Percentiles rank a stretch among this genome's conserved stretches.
These are phyloP conservation scores for Pungitius pungitius DNA, from an alignment of 2,113 vertebrate species.

Conservation along the genomic window DNA sequence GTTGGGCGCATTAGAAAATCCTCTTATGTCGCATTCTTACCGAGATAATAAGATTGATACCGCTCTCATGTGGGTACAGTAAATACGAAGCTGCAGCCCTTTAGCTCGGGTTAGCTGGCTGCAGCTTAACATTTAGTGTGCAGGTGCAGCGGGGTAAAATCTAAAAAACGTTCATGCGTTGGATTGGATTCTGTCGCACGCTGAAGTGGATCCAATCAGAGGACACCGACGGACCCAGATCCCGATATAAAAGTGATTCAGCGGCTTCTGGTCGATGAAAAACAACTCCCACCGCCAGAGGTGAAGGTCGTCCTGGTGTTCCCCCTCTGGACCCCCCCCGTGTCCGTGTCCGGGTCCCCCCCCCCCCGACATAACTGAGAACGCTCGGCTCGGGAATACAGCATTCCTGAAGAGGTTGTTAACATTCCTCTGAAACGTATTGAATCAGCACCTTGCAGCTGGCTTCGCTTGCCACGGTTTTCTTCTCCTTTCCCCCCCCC, in stretches of 20 bases:
- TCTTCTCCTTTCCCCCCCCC: constrained; percentile 26
- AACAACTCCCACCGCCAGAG: constrained; percentile 20
- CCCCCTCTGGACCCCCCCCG: constrained; percentile 51
- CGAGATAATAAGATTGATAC: background rate
- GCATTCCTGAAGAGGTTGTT: constrained; percentile 76
- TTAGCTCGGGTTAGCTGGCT: background rate
- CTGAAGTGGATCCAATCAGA: too few species aligned
- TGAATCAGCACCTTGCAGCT: constrained; percentile 73
- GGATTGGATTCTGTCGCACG: too few species aligned
- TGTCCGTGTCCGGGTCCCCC: constrained; percentile 46
- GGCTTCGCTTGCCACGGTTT: constrained; percentile 51
- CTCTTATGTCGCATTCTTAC: background rate
- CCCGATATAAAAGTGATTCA: background rate
- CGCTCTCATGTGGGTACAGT: background rate
- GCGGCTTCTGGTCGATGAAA: constrained; percentile 11
- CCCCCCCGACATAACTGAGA: constrained; percentile 52
- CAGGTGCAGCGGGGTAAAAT: too few species aligned
- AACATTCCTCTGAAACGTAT: constrained; percentile 69
- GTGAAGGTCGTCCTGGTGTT: constrained; percentile 21
- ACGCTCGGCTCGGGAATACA: constrained; percentile 56
- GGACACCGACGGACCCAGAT: too few species aligned
- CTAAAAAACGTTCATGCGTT: too few species aligned
- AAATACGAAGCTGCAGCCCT: background rate
- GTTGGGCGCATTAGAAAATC: background rate
- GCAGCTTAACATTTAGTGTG: background rate